These are phyloP conservation scores for Tenualosa thibaudeaui DNA, from an alignment of 2,797 vertebrate genomes.

Conservation along the genomic window DNA sequence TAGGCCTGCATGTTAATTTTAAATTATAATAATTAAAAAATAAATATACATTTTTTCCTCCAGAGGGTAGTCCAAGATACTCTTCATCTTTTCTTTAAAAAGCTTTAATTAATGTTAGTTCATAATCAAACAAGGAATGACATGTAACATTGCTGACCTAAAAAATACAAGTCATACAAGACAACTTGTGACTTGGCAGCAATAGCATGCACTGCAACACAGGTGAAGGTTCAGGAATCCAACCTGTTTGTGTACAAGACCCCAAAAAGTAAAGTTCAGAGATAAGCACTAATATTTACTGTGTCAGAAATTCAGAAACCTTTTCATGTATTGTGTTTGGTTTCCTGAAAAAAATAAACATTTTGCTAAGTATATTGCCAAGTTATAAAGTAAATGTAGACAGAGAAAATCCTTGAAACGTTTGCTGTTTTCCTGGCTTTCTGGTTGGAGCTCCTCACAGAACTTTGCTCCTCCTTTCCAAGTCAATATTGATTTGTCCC, in stretches of 20 bases:
- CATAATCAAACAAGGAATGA: too few relatives aligned
- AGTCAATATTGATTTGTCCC: constrained; percentile 8
- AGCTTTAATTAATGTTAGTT: too few relatives aligned
- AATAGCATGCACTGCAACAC: background rate
- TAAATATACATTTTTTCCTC: too few relatives aligned
- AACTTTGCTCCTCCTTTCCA: background rate
- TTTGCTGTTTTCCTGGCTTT: background rate
- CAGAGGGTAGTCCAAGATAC: too few relatives aligned
- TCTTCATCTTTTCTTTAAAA: too few relatives aligned
- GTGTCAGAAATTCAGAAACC: background rate
- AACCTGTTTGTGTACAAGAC: background rate
- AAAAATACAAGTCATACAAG: background rate
- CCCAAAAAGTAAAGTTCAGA: background rate
- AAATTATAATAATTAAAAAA: too few relatives aligned
- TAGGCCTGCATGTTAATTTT: too few relatives aligned
- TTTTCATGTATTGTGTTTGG: background rate
- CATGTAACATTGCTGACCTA: too few relatives aligned
- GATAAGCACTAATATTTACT: background rate
- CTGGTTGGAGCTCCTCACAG: background rate
- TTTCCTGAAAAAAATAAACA: background rate
- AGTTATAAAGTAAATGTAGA: background rate
- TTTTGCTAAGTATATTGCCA: too few relatives aligned
- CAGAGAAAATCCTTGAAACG: background rate
- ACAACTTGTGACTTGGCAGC: background rate
- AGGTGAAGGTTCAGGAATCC: background rate